These are phyloP conservation scores for Gymnocephalus cernua DNA, from an alignment of 2,113 vertebrate species.

Conservation along the genomic window DNA sequence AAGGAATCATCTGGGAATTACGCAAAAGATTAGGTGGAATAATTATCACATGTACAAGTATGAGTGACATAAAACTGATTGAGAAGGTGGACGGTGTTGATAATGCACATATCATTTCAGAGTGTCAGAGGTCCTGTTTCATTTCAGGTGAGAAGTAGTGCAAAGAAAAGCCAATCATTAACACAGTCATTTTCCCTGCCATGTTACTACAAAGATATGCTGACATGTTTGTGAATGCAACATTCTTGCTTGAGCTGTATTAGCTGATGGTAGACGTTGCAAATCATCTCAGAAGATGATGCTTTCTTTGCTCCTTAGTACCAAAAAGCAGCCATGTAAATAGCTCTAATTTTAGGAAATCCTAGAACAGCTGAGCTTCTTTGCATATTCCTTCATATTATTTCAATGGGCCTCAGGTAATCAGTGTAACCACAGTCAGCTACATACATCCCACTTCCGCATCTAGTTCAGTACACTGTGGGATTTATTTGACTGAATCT, in stretches of 20 bases:
- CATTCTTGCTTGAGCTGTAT: neutral
- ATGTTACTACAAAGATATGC: neutral
- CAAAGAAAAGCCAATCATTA: neutral
- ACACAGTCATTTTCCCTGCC: neutral
- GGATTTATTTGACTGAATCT: constrained; percentile 20
- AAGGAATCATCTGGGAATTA: constrained; percentile 50
- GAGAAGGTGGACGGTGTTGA: constrained; percentile 37
- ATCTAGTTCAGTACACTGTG: neutral
- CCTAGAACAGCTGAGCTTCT: constrained; percentile 30
- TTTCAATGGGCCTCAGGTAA: constrained; percentile 35
- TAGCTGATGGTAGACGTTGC: neutral
- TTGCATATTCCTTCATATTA: constrained; percentile 23
- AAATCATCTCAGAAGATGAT: neutral
- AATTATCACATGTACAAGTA: constrained; percentile 63
- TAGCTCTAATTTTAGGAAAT: constrained; percentile 26
- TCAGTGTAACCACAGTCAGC: constrained; percentile 21
- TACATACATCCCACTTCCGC: constrained; percentile 13
- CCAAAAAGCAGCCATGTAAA: constrained; percentile 27
- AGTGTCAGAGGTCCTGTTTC: constrained; percentile 77
- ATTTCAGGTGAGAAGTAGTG: constrained; percentile 29
- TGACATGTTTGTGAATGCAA: neutral
- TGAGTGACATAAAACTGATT: constrained; percentile 53
- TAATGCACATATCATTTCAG: constrained; percentile 40
- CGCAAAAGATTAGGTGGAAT: constrained; percentile 70
- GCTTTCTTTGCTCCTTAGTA: neutral